These are phyloP conservation scores for Pristionchus entomophagus DNA, from an alignment of 2,888 invertebrate species.

Conservation along the genomic window DNA sequence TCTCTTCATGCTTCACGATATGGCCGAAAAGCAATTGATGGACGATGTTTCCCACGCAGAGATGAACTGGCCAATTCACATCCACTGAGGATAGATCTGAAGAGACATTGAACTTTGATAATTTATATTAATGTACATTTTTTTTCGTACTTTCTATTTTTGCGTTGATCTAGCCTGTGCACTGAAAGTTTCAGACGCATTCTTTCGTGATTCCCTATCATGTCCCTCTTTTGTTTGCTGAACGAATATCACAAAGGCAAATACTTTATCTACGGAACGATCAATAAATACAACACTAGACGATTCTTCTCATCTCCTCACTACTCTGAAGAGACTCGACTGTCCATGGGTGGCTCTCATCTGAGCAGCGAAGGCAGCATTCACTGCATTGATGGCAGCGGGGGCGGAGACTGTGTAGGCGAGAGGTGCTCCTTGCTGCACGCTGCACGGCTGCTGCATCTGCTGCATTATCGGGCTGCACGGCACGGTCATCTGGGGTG, in stretches of 20 bases:
- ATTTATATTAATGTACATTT: too few relatives aligned
- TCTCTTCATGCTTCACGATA: slow-evolving; percentile 16
- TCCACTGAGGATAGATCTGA: slow-evolving; percentile 37
- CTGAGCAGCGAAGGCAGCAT: slow-evolving; percentile 7
- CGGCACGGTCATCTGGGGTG: not conserved
- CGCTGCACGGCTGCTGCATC: slow-evolving; percentile 3
- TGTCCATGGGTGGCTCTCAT: not conserved
- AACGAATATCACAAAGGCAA: not conserved
- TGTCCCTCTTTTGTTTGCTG: not conserved
- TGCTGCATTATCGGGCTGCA: not conserved
- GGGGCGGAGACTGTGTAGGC: slow-evolving; percentile 9
- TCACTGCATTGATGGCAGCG: slow-evolving; percentile 13
- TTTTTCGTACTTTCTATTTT: too few relatives aligned
- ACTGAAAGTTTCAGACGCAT: too few relatives aligned
- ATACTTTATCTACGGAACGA: not conserved
- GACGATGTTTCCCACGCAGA: slow-evolving; percentile 47
- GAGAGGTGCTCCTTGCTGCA: slow-evolving; percentile 12
- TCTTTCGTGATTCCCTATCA: too few relatives aligned
- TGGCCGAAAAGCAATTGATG: slow-evolving; percentile 47
- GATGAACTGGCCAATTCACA: slow-evolving; percentile 48
- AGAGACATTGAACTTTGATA: not conserved
- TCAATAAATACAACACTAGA: slow-evolving; percentile 17
- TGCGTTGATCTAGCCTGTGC: too few relatives aligned
- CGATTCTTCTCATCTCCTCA: not conserved
- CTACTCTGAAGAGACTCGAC: not conserved